A percentile compares a stretch with the other conserved stretches of the same genome.
phyloP scores from a whole-genome alignment of 2,113 vertebrate species.

The Crotalus viridis region DNA sequence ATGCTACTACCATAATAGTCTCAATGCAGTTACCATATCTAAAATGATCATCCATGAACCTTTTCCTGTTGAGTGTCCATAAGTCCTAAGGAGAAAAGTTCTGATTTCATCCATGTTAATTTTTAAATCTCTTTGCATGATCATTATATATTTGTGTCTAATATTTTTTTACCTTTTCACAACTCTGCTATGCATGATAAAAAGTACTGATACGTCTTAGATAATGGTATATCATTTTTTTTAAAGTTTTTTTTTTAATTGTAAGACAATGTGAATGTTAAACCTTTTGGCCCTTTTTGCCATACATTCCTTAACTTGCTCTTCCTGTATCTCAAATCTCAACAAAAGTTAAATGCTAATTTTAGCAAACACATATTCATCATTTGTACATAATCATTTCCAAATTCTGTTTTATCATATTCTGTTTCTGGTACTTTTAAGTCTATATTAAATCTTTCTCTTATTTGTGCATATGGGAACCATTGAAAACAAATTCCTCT shows the following conservation, averaged over 20 bases:
- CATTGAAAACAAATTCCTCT: neutral
- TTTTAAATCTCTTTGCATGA: no score
- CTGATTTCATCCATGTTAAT: no score
- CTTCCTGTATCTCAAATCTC: neutral
- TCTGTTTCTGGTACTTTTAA: neutral
- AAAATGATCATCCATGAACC: no score
- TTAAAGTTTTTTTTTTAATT: neutral
- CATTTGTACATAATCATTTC: neutral
- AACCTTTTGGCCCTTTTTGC: neutral
- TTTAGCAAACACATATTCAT: neutral
- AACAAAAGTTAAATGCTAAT: neutral
- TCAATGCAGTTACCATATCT: no score
- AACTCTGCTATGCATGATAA: neutral
- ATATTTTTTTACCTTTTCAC: neutral
- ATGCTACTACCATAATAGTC: no score
- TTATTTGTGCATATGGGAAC: neutral
- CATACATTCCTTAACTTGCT: neutral
- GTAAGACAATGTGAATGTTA: neutral
- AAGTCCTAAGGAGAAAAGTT: no score
- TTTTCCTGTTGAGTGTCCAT: no score
- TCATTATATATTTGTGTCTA: no score
- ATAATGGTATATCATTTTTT: neutral
- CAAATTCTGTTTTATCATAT: neutral
- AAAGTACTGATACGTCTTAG: neutral
- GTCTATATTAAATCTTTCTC: neutral